A percentile compares a stretch with the other conserved stretches of the same genome.
Evolutionary conservation across 2,113 vertebrate genomes (phyloP).

Genomic region (Dasypus novemcinctus): DNA sequence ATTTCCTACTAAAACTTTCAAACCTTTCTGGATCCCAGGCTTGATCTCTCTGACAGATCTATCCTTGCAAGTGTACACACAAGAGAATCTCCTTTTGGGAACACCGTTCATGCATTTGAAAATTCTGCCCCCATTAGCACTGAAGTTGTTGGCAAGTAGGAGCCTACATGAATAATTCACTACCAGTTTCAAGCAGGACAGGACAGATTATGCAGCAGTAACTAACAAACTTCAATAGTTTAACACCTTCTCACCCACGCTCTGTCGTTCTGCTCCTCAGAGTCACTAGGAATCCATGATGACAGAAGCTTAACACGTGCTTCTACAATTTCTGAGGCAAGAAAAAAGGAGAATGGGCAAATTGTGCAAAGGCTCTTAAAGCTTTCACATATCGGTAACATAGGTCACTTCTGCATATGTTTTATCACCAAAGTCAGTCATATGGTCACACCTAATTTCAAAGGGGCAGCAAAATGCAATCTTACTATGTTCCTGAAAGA

Average conservation of each 20-base stretch:
- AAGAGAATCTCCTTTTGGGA: background rate
- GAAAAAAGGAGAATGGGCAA: background rate
- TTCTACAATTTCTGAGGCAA: background rate
- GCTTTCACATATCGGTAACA: background rate
- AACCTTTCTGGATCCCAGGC: background rate
- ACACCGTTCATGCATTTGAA: background rate
- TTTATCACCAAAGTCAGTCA: conserved; percentile 17
- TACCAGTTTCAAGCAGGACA: background rate
- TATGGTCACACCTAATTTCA: background rate
- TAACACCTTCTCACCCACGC: background rate
- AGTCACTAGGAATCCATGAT: background rate
- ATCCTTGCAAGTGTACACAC: background rate
- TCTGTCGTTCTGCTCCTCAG: background rate
- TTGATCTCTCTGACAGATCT: background rate
- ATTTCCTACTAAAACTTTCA: background rate
- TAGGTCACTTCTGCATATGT: background rate
- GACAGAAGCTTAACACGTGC: background rate
- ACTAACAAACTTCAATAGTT: background rate
- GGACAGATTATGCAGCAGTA: background rate
- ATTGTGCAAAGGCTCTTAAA: background rate
- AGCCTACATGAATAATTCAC: background rate
- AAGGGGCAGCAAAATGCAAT: background rate
- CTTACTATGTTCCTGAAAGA: background rate
- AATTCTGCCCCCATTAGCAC: background rate
- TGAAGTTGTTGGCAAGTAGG: background rate